Conservation (phyloP, 2,797 vertebrate species). For the Nannoperca australis region DNA sequence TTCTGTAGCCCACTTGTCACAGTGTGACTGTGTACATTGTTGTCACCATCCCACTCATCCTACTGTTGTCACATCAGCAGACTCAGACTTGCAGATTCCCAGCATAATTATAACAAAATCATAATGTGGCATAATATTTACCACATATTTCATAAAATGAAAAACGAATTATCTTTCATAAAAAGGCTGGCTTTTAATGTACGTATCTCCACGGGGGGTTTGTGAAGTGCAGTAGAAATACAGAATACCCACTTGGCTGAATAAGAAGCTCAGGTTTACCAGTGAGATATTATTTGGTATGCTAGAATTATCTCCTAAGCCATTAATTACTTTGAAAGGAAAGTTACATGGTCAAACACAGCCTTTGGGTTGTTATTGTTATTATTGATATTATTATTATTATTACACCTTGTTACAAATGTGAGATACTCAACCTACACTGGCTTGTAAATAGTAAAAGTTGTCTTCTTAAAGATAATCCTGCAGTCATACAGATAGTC, state of each 20-base stretch:
- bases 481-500: slow-evolving; percentile 36
- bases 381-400: slow-evolving; percentile 5
- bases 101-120: slow-evolving; percentile 18
- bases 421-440: slow-evolving; percentile 10
- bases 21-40: slow-evolving; percentile 32
- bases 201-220: neutral
- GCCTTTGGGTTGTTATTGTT: slow-evolving; percentile 2
- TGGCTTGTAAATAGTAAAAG: slow-evolving; percentile 27
- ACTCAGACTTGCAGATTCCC: slow-evolving; percentile 15
- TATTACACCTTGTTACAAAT: slow-evolving; percentile 8
- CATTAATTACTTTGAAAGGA: slow-evolving; percentile 34
- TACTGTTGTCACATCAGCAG: slow-evolving; percentile 34
- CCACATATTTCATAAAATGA: neutral
- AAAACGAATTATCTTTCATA: slow-evolving; percentile 6
- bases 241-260: slow-evolving; percentile 5
- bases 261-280: slow-evolving; percentile 2
- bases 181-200: slow-evolving; percentile 1
- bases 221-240: slow-evolving; percentile 14
- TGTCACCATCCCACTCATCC: slow-evolving; percentile 40
- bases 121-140: slow-evolving; percentile 8
- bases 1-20: slow-evolving; percentile 19
- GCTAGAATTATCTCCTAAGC: slow-evolving; percentile 19
- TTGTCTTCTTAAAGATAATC: slow-evolving; percentile 5
- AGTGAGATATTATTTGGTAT: slow-evolving; percentile 10
- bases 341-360: slow-evolving; percentile 24